Evolutionary conservation across 2,888 invertebrate species (phyloP).

Genomic region (Rhabditophanes sp.): DNA sequence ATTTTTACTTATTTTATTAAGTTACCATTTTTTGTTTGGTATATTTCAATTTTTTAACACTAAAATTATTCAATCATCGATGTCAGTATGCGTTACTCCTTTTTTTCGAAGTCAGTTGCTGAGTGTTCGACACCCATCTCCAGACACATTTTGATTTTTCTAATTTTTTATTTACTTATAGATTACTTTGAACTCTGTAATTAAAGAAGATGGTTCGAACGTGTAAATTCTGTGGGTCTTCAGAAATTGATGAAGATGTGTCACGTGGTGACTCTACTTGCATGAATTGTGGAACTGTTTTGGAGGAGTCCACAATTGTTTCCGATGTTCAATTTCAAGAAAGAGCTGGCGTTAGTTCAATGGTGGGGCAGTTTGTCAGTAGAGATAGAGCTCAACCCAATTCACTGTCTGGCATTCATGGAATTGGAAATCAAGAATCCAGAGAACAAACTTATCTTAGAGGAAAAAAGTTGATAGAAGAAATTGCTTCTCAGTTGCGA

Average conservation of each 20-base stretch:
- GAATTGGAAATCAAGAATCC: slow-evolving; percentile 54
- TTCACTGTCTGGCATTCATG: slow-evolving; percentile 17
- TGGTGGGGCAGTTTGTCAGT: slow-evolving; percentile 46
- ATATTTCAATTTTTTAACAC: too few species aligned
- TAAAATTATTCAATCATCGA: too few species aligned
- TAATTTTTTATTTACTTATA: too few species aligned
- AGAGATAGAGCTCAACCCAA: slow-evolving; percentile 13
- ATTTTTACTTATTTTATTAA: too few species aligned
- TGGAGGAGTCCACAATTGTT: slow-evolving; percentile 88
- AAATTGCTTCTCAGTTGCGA: slow-evolving; percentile 61
- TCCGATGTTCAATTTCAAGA: slow-evolving; percentile 91
- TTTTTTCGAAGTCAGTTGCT: too few species aligned
- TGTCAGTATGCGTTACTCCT: too few species aligned
- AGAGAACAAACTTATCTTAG: slow-evolving; percentile 76
- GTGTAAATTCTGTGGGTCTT: slow-evolving; percentile 48
- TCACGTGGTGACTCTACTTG: slow-evolving; percentile 87
- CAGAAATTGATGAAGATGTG: slow-evolving; percentile 82
- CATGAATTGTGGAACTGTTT: slow-evolving; percentile 80
- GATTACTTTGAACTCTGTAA: too few species aligned
- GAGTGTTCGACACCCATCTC: too few species aligned
- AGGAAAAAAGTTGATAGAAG: slow-evolving; percentile 48
- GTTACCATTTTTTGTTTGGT: too few species aligned
- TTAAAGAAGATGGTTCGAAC: slow-evolving; percentile 19
- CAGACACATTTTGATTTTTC: too few species aligned
- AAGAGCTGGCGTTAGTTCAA: slow-evolving; percentile 53